Base-by-base conservation (phyloP, 2,797 vertebrate genomes). In the Macrochelys suwanniensis region DNA sequence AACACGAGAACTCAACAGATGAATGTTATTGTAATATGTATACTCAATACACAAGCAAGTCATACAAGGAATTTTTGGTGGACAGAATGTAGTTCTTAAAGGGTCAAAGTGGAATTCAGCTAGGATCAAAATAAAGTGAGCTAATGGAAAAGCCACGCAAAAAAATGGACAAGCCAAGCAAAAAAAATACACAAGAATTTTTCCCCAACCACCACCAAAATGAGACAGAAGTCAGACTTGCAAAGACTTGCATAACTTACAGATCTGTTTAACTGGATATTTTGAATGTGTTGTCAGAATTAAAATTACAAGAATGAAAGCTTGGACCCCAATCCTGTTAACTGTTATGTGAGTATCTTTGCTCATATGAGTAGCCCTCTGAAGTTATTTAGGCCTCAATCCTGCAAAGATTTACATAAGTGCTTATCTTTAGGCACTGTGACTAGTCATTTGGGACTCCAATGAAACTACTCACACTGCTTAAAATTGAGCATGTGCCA, bases 121-220 rank as follows among this genome's bases (percentile, higher is more conserved):
- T n/a, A 82, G 5, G 12, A 21, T 77, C 11, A 92, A 86, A 82
- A 95, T 33, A 1, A 92, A 93, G 7, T 2, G 93, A 74, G 3
- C 11, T 51, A 19, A 54, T 11, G 25, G 49, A 68, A 77, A 77
- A 65, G 71, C 9, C 65, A 68, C 4, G 1, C 17, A 51, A 16
- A 87, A 71, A 87, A 7, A 88, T 42, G 37, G 37, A 42, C 37
- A 42, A 42, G 37, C 37, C 37, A 42, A 3, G 37, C 37, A 42
- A 42, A 42, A 42, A 42, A 80, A 74, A 11, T 6, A 74, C 3
- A 53, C 84, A 83, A 86, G 37, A 1, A 11, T 13, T 12, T 0
- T 10, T 76, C n/a, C 26, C 61, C 11, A 45, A 28, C 23, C 3
- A 61, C 4, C 26, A 2, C 11, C 2, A 16, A 42, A 82, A 1